These are phyloP conservation scores for Pseudopleuronectes americanus DNA, from an alignment of 2,797 vertebrate genomes.

Conservation along the genomic window DNA sequence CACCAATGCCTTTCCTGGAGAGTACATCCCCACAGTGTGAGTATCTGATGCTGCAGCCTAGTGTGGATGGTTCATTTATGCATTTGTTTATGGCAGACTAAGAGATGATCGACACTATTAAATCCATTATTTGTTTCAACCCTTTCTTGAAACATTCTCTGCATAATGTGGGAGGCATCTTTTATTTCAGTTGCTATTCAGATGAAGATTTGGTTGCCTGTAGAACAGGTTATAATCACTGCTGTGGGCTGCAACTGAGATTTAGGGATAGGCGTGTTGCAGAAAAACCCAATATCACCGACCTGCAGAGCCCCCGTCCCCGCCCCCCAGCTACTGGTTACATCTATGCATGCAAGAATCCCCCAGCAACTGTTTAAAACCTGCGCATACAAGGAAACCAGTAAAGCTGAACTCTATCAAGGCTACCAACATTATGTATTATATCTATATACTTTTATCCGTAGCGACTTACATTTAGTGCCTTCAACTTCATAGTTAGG, in stretches of 20 bases:
- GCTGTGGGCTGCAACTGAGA: neutral
- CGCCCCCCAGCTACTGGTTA: too few species aligned
- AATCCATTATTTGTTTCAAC: constrained; percentile 17
- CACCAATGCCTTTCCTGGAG: constrained; percentile 99
- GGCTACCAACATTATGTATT: too few species aligned
- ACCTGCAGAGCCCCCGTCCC: too few species aligned
- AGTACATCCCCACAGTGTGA: constrained; percentile 99
- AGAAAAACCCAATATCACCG: neutral
- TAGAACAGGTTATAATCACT: constrained; percentile 2
- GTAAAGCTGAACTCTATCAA: too few species aligned
- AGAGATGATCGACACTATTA: neutral
- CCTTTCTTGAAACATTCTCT: neutral
- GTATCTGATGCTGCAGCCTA: constrained; percentile 74
- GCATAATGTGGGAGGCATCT: neutral
- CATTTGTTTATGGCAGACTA: constrained; percentile 12
- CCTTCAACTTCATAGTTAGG: too few species aligned
- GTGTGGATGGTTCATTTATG: constrained; percentile 38
- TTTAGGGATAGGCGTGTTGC: neutral
- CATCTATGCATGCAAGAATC: too few species aligned
- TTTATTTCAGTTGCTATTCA: neutral
- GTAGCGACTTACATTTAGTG: too few species aligned
- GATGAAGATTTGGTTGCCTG: constrained; percentile 1
- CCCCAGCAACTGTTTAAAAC: too few species aligned
- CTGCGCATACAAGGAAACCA: too few species aligned
- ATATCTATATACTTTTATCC: too few species aligned